Conservation (phyloP, 2,888 invertebrate genomes). For the Unio delphinus region DNA sequence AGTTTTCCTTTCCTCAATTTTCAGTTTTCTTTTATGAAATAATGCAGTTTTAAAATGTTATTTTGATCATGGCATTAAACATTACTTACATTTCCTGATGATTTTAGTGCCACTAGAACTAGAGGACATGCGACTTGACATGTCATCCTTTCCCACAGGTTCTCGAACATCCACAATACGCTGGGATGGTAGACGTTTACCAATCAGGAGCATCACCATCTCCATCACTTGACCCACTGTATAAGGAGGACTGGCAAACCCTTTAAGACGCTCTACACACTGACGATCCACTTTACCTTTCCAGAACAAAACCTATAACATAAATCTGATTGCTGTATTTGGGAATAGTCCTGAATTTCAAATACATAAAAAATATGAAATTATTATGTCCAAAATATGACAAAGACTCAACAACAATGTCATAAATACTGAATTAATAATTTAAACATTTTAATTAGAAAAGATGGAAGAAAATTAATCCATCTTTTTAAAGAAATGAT, state of each 20-base stretch:
- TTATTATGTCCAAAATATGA: too few relatives aligned
- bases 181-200: conserved; percentile 64
- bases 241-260: conserved; percentile 67
- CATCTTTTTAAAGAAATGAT: neutral
- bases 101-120: conserved; percentile 65
- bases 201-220: conserved; percentile 71
- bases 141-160: conserved; percentile 53
- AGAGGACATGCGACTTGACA: conserved; percentile 66
- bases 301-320: conserved; percentile 66
- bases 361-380: too few relatives aligned
- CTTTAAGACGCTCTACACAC: conserved; percentile 67
- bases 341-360: too few relatives aligned
- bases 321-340: neutral
- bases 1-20: too few relatives aligned
- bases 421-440: too few relatives aligned
- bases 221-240: conserved; percentile 71
- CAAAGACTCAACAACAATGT: too few relatives aligned
- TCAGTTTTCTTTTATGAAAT: too few relatives aligned
- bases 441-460: too few relatives aligned
- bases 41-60: too few relatives aligned
- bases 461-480: too few relatives aligned
- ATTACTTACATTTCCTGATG: conserved; percentile 51
- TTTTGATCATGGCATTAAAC: too few relatives aligned
- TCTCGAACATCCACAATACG: conserved; percentile 44
- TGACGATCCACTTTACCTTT: conserved; percentile 65